Evolutionary conservation across 2,113 vertebrate species (phyloP).

Genomic region (Protobothrops flavoviridis): DNA sequence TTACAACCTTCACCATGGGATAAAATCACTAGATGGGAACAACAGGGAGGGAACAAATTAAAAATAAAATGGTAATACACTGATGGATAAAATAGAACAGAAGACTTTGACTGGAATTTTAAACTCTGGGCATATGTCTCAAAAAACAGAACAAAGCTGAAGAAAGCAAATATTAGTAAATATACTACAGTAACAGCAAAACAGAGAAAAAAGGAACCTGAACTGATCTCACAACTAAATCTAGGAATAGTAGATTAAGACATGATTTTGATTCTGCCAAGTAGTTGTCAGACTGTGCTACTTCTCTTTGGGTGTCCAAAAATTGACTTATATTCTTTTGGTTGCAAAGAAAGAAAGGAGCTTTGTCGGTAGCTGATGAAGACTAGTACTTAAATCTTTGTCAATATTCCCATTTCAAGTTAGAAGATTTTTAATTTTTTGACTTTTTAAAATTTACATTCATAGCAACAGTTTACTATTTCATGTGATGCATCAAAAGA

Average conservation of each 20-base stretch:
- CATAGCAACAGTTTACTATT: constrained; percentile 42
- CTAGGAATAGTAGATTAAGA: constrained; percentile 5
- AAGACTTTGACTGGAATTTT: background rate
- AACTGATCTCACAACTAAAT: constrained; percentile 12
- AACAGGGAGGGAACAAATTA: background rate
- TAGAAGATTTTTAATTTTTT: background rate
- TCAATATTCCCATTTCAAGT: background rate
- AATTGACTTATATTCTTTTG: constrained; percentile 29
- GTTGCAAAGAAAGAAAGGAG: constrained; percentile 33
- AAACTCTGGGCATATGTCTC: background rate
- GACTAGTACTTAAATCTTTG: constrained; percentile 23
- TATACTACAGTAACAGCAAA: background rate
- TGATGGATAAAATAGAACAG: background rate
- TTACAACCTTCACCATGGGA: background rate
- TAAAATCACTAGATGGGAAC: background rate
- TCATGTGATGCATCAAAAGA: constrained; percentile 24
- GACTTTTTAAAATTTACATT: constrained; percentile 44
- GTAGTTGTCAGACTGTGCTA: constrained; percentile 51
- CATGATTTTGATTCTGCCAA: constrained; percentile 49
- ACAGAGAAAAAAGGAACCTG: constrained; percentile 42
- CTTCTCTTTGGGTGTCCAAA: constrained; percentile 37
- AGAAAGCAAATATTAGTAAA: constrained; percentile 39
- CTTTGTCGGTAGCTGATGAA: constrained; percentile 2
- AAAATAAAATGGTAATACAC: background rate
- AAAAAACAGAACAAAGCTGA: background rate